Base-by-base conservation (phyloP, 1,140 invertebrate genomes). In the Watersipora subatra region DNA sequence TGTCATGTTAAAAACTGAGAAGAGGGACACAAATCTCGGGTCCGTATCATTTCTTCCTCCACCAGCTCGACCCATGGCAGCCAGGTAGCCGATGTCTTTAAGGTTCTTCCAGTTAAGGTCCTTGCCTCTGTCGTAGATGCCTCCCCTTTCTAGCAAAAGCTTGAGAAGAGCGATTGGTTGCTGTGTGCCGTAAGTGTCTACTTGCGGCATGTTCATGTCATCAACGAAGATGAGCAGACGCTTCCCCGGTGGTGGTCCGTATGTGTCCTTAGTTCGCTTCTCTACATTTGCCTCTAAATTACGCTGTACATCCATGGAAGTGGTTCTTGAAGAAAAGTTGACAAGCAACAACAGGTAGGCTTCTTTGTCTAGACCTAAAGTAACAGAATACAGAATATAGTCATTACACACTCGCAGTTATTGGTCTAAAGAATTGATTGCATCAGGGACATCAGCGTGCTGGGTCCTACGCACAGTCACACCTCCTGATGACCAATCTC, bases 201-300 rank as follows among this genome's bases (percentile, higher is more conserved):
- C 83, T 79, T 90, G 85, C 34, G 91, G 91, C 90, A 93, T 93
- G 77, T 94, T 93, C 86, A 95, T 87, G 72, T 95, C 91, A 76
- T 95, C 92, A 69, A 95, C 88, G 75, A 94, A 94, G 69, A 91
- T 85, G 57, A 92, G 82, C 69, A 94, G 82, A 72, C 88, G 87
- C 80, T 92, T 93, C 22, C 91, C 91, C 55, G 88, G 83, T 2
- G 89, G 86, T 63, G 92, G 91, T 0, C 91, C 92, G 73, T 88
- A 93, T 22, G 87, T 86, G 74, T 92, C 88, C 77, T 92, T 92
- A 1, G 90, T 92, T 69, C 90, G 82, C 78, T 93, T 93, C 73
- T 93, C 90, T 1, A 93, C 85, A 27, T 86, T 86, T 0, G 89
- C 87, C 80, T 94, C 91, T 63, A 95, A 81, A 71, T 87, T 91